These are phyloP conservation scores for Antigone vipio DNA, from an alignment of 2,113 vertebrate genomes.

Conservation along the genomic window DNA sequence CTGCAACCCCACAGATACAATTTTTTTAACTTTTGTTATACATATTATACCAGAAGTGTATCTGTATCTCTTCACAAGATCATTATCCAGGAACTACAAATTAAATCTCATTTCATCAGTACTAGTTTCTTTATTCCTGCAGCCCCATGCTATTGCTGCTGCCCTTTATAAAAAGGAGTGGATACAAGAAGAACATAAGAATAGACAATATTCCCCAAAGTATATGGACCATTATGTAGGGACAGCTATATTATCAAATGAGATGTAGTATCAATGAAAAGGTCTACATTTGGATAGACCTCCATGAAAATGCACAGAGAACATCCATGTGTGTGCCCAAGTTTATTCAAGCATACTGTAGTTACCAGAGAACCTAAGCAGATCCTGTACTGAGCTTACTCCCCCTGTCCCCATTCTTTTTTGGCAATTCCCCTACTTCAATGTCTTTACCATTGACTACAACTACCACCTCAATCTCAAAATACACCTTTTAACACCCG, in stretches of 20 bases:
- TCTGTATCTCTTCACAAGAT: not conserved
- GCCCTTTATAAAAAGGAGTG: not conserved
- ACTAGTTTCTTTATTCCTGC: not conserved
- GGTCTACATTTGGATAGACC: not conserved
- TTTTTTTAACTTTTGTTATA: not conserved
- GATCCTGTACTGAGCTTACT: not conserved
- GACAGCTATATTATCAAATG: not conserved
- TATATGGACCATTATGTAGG: not conserved
- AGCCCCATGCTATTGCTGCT: not conserved
- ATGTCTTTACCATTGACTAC: not conserved
- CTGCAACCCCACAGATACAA: not conserved
- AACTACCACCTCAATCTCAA: accelerated
- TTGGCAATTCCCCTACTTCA: not conserved
- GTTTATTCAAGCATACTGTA: not conserved
- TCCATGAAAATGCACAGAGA: not conserved
- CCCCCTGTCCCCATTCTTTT: not conserved
- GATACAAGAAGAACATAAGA: not conserved
- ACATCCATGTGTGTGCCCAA: not conserved
- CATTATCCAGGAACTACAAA: not conserved
- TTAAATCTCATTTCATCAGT: not conserved
- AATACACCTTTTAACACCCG: not conserved
- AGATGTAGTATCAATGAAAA: not conserved
- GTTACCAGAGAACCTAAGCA: not conserved
- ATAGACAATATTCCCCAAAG: not conserved
- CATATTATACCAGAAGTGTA: not conserved